Base-by-base conservation (phyloP, 1,140 invertebrate species). In the Drosophila oshimai region DNA sequence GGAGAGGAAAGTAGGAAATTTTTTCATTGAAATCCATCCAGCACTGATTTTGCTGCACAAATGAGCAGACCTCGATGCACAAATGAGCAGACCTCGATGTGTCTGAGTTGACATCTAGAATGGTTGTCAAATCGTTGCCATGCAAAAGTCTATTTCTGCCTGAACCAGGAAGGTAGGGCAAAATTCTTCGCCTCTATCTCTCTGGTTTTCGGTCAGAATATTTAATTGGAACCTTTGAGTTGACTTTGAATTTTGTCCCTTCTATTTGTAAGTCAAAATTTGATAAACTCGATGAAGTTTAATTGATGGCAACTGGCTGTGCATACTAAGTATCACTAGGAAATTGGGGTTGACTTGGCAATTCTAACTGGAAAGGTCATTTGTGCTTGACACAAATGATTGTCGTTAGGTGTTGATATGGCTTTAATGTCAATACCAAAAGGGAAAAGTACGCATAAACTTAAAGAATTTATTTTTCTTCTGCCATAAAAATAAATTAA, bases 201-300 rank as follows among this genome's bases (percentile, higher is more conserved):
- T 46, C 28, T 37, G 41, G 58, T 22, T 60, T 39, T 44, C 13
- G 37, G 37, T 15, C 22, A 33, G 58, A 47, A 67, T 53, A 55
- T 60, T 67, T 51, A 83, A 76, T 76, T 76, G 51, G 47, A 15
- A 4, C 45, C 54, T 49, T 55, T 60, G 41, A 47, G 7, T 53
- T 65, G 45, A 42, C 47, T 55, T 41, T 29, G 34, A 17, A 44
- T 44, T 51, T 13, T 15, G 15, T 42, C 26, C 36, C 51, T 46
- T 36, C 10, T 42, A 36, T 31, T 69, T 13, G 12, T 28, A 28
- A 31, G 12, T 20, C 36, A 44, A 22, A 45, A 41, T 61, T 29
- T 54, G 28, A 49, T 70, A 47, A 70, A 70, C 53, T 54, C 24
- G 45, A 65, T 31, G 28, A 36, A 20, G 24, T 34, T 53, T 53